Evolutionary conservation across 1,140 invertebrate genomes (phyloP), one percentile per base, ranked within the genome.

Genomic region (Drosophila novamexicana): DNA sequence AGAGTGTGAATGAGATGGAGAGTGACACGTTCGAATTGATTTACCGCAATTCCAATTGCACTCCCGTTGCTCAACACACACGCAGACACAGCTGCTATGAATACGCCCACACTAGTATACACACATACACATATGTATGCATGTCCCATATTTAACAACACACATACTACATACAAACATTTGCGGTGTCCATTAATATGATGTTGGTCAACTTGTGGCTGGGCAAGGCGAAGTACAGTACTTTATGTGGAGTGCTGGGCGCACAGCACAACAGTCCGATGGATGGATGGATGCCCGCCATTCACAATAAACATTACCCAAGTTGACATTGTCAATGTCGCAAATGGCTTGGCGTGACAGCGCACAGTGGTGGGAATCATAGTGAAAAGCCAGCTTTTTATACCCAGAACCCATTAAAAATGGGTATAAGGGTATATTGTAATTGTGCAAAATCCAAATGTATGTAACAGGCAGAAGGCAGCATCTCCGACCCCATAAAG

Each of bases 21-120:
- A 16, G 47, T 39, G 29, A 14, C 39, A 32, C 32, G 37, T 14
- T 42, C n/a, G 69, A 72, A 72, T 72, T 72, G 69, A 72, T 72
- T 67, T 66, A 59, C 61, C 69, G 63, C 53, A 72, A 66, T 66
- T 45, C 62, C 62, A 44, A 67, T 58, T 66, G 69, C 47, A 65
- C 32, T 57, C 16, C 8, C 44, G 34, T 40, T 47, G 50, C 10
- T 42, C 22, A 36, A 29, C 22, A 49, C 54, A 36, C 47, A 6
- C 40, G 6, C 40, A 6, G n/a, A 22, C 45, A 34, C 47, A 42
- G 45, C 66, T 44, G 58, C 42, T 63, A 63, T 70, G 67, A 54
- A 47, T 52, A 44, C 65, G 65, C 56, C 65, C 37, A 32, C 36
- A 37, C 9, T 32, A 8, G 2, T 49, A 12, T 49, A 10, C 40